Evolutionary conservation across 2,797 vertebrate genomes (phyloP).

Genomic region (Monodelphis domestica): DNA sequence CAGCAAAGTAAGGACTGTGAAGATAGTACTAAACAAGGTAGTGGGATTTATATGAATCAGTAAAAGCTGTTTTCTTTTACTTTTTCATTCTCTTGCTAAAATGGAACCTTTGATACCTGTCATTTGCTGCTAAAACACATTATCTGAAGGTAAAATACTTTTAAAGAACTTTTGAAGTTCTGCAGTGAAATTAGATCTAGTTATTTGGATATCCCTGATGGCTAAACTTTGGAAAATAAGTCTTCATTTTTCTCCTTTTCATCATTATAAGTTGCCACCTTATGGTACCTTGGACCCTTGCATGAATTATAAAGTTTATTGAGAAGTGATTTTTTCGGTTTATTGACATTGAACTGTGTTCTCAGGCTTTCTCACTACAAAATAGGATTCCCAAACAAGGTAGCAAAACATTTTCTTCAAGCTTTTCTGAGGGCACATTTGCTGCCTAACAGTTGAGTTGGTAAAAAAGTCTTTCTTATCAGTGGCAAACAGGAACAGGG

Average conservation of each 20-base stretch:
- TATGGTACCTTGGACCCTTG: conserved; percentile 83
- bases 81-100: conserved; percentile 77
- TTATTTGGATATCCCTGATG: conserved; percentile 78
- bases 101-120: conserved; percentile 80
- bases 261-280: conserved; percentile 76
- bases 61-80: conserved; percentile 60
- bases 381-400: conserved; percentile 35
- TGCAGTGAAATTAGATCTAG: conserved; percentile 82
- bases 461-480: not conserved
- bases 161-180: conserved; percentile 81
- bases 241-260: conserved; percentile 88
- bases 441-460: conserved; percentile 15
- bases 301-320: conserved; percentile 82
- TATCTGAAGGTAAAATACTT: conserved; percentile 84
- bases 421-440: conserved; percentile 21
- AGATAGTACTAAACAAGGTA: conserved; percentile 80
- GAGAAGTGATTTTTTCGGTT: conserved; percentile 84
- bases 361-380: conserved; percentile 33
- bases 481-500: not conserved
- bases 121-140: conserved; percentile 86
- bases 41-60: conserved; percentile 73
- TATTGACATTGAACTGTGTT: conserved; percentile 84
- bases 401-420: conserved; percentile 30
- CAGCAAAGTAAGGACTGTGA: conserved; percentile 83
- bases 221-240: conserved; percentile 85